Evolutionary conservation across 2,797 vertebrate species (phyloP).

Genomic region (Allobates femoralis): DNA sequence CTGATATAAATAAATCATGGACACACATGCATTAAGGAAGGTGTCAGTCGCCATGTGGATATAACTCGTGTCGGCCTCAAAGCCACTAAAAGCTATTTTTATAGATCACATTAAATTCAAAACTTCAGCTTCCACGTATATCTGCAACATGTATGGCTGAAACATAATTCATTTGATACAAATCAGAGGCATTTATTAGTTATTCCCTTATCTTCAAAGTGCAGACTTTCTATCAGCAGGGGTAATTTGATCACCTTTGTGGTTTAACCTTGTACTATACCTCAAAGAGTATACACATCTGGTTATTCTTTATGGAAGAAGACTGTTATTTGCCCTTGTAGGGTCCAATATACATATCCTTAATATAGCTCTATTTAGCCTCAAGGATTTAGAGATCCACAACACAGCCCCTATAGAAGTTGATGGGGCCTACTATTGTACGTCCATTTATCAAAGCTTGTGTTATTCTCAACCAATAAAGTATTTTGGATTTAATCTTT

Average conservation of each 20-base stretch:
- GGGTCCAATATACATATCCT: no score
- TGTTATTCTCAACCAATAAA: no score
- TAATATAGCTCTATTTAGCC: no score
- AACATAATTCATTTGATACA: neutral
- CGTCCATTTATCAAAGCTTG: no score
- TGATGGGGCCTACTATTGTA: no score
- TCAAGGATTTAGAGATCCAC: no score
- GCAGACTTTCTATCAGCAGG: neutral
- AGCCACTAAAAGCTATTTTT: slow-evolving; percentile 26
- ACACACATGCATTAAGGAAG: slow-evolving; percentile 32
- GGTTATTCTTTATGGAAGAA: neutral
- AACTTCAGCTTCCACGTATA: neutral
- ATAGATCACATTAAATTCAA: neutral
- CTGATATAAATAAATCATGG: slow-evolving; percentile 16
- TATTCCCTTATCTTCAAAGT: neutral
- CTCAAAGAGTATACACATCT: neutral
- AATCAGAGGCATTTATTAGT: neutral
- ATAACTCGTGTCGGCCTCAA: slow-evolving; percentile 26
- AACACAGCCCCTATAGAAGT: no score
- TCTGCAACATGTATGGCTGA: neutral
- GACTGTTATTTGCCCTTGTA: neutral
- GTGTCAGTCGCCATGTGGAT: neutral
- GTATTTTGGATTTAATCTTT: no score
- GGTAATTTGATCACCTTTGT: neutral
- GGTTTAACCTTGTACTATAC: neutral